Conservation (phyloP, 2,888 invertebrate species). For the Idaea dimidiata region DNA sequence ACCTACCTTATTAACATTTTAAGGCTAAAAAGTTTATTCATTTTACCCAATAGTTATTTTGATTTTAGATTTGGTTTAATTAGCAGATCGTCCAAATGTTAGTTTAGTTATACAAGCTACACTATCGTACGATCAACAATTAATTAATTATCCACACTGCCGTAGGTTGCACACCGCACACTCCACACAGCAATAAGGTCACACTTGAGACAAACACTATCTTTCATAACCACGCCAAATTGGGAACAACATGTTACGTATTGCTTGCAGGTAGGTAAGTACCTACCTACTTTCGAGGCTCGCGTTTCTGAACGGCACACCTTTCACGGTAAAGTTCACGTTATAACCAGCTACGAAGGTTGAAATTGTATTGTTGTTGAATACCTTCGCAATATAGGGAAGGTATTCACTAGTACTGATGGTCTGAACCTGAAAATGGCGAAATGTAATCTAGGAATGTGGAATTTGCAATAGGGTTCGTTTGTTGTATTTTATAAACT, state of each 20-base stretch:
- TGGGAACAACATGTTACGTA: slow-evolving; percentile 27
- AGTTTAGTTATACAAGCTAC: not conserved
- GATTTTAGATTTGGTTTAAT: too few relatives aligned
- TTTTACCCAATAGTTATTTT: too few relatives aligned
- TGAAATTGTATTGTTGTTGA: slow-evolving; percentile 8
- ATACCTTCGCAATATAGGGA: slow-evolving; percentile 17
- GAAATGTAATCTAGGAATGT: not conserved
- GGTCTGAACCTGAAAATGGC: not conserved
- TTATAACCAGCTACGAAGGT: not conserved
- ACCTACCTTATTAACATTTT: too few relatives aligned
- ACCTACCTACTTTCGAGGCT: slow-evolving; percentile 12
- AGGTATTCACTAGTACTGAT: not conserved
- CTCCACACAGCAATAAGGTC: slow-evolving; percentile 9
- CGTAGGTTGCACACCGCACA: not conserved
- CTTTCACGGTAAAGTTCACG: not conserved
- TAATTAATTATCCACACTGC: not conserved
- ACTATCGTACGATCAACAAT: not conserved
- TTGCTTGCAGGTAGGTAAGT: slow-evolving; percentile 10
- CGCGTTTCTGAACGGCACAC: slow-evolving; percentile 10
- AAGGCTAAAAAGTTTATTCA: too few relatives aligned
- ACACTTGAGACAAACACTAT: slow-evolving; percentile 16
- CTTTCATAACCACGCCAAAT: slow-evolving; percentile 27
- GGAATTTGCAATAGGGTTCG: not conserved
- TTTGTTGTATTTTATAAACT: too few relatives aligned
- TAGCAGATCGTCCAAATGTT: too few relatives aligned